Evolutionary conservation across 1,140 invertebrate genomes (phyloP).

Genomic region (Eufriesea mexicana): DNA sequence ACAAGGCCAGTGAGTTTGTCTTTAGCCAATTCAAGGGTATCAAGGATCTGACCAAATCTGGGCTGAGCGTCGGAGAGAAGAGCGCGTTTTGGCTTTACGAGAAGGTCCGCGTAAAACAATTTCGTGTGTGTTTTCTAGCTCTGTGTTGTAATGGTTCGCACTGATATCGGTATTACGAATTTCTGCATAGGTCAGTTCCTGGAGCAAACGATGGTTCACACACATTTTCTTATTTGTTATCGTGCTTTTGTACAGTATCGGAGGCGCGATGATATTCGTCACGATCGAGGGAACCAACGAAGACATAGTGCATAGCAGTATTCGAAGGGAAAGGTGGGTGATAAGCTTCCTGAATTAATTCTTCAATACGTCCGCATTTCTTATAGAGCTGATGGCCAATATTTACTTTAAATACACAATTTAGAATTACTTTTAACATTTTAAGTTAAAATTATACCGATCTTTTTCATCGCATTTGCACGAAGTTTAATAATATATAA

Average conservation of each 20-base stretch:
- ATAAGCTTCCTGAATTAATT: neutral
- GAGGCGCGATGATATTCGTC: conserved; percentile 90
- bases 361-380: too few relatives aligned
- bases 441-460: too few relatives aligned
- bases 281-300: conserved; percentile 87
- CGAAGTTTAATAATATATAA: too few relatives aligned
- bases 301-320: conserved; percentile 81
- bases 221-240: conserved; percentile 92
- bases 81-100: conserved; percentile 90
- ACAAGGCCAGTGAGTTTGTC: conserved; percentile 88
- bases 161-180: conserved; percentile 25
- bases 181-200: conserved; percentile 83
- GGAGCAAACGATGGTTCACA: conserved; percentile 93
- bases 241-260: conserved; percentile 89
- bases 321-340: conserved; percentile 80
- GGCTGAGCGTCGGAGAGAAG: conserved; percentile 91
- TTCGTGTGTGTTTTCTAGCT: neutral
- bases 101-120: conserved; percentile 80
- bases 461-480: too few relatives aligned
- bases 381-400: too few relatives aligned
- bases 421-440: too few relatives aligned
- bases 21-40: conserved; percentile 89
- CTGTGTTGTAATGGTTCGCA: neutral
- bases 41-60: conserved; percentile 90
- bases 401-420: too few relatives aligned